Evolutionary conservation across 2,797 vertebrate species (phyloP).

Genomic region (Ambastaia sidthimunki): DNA sequence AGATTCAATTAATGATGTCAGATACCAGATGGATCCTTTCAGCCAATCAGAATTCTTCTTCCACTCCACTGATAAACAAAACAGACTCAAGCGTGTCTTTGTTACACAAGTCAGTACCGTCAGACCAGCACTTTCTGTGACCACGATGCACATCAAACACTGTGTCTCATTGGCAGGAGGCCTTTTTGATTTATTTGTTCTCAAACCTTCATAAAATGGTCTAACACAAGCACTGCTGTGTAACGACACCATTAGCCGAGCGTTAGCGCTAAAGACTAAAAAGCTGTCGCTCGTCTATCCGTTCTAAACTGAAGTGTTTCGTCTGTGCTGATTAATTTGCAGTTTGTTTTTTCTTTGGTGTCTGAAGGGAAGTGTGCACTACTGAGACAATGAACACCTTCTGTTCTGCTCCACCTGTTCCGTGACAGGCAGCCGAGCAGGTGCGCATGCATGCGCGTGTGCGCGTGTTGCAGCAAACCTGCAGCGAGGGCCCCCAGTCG

Average conservation of each 20-base stretch:
- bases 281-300: slow-evolving; percentile 4
- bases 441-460: slow-evolving; percentile 35
- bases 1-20: too few species aligned
- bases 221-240: slow-evolving; percentile 20
- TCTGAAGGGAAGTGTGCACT: slow-evolving; percentile 49
- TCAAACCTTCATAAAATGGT: background rate
- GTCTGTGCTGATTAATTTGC: slow-evolving; percentile 47
- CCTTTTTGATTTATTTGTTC: slow-evolving; percentile 30
- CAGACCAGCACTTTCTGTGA: background rate
- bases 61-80: too few species aligned
- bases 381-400: slow-evolving; percentile 52
- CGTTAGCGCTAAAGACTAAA: too few species aligned
- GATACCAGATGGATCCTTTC: too few species aligned
- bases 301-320: slow-evolving; percentile 12
- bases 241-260: slow-evolving; percentile 41
- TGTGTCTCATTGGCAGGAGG: slow-evolving; percentile 27
- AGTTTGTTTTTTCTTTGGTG: slow-evolving; percentile 35
- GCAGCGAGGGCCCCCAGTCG: slow-evolving; percentile 21
- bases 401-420: slow-evolving; percentile 63
- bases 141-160: slow-evolving; percentile 22
- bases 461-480: slow-evolving; percentile 25
- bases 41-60: too few species aligned
- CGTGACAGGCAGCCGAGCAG: slow-evolving; percentile 54
- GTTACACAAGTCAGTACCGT: too few species aligned
- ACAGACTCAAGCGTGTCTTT: too few species aligned